Conservation (phyloP, 1,140 invertebrate species). For the Brachystomella parvula region DNA sequence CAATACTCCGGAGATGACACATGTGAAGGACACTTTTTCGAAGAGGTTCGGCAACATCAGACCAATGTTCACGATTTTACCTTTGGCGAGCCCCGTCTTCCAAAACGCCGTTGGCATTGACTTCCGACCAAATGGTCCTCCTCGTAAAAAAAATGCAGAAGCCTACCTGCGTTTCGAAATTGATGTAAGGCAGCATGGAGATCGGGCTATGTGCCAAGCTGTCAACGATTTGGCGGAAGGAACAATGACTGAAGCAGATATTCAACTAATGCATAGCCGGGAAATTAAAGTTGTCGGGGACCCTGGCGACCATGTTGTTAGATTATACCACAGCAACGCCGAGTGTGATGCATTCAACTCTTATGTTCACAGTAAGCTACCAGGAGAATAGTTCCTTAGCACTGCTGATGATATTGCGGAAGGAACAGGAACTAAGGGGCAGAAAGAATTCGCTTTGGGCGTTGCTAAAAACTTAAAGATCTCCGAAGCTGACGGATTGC, state of each 20-base stretch:
- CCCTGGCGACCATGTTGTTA: not conserved
- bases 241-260: conserved; percentile 9
- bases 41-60: too few relatives aligned
- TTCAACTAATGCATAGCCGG: not conserved
- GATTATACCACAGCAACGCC: conserved; percentile 11
- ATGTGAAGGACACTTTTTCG: too few relatives aligned
- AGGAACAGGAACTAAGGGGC: not conserved
- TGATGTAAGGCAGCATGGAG: conserved; percentile 21
- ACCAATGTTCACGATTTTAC: too few relatives aligned
- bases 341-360: not conserved
- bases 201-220: not conserved
- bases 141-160: too few relatives aligned
- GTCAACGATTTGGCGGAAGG: conserved; percentile 22
- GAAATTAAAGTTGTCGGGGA: not conserved
- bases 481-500: conserved; percentile 38
- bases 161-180: too few relatives aligned
- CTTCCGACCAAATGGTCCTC: too few relatives aligned
- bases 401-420: conserved; percentile 2
- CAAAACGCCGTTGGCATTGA: too few relatives aligned
- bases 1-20: too few relatives aligned
- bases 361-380: not conserved
- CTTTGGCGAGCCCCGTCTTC: too few relatives aligned
- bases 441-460: not conserved
- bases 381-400: not conserved
- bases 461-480: not conserved